A percentile compares a stretch with the other conserved stretches of the same genome.
These are phyloP conservation scores for Pipistrellus nathusii DNA, from an alignment of 2,797 vertebrate genomes.

Conservation along the genomic window DNA sequence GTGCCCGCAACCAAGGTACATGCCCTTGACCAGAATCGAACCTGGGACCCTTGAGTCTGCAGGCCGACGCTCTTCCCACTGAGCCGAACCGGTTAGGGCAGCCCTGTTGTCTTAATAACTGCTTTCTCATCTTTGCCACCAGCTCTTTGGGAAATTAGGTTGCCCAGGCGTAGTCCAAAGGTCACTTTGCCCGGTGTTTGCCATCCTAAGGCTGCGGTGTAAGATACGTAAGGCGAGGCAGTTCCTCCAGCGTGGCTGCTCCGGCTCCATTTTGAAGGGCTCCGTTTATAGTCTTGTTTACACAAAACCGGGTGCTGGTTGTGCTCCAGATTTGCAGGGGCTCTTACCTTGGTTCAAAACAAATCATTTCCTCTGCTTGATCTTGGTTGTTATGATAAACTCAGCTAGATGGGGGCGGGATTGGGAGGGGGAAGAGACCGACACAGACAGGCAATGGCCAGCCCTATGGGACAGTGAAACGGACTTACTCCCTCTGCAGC, in stretches of 20 bases:
- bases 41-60: no score
- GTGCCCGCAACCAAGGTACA: no score
- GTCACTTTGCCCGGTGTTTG: background rate
- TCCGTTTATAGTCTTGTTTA: background rate
- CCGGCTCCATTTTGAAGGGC: background rate
- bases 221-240: background rate
- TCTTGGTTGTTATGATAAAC: constrained; percentile 48
- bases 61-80: no score
- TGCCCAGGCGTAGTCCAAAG: background rate
- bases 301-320: background rate
- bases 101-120: background rate
- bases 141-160: background rate
- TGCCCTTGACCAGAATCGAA: no score
- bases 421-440: background rate
- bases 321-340: background rate
- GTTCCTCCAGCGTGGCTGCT: background rate
- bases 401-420: background rate
- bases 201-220: background rate
- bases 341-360: background rate
- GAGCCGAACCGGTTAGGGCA: background rate
- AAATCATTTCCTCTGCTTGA: background rate
- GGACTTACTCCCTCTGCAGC: background rate
- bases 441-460: background rate
- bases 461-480: background rate
- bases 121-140: background rate